phyloP scores from a whole-genome alignment of 2,113 vertebrate genomes.

The Saimiri boliviensis region DNA sequence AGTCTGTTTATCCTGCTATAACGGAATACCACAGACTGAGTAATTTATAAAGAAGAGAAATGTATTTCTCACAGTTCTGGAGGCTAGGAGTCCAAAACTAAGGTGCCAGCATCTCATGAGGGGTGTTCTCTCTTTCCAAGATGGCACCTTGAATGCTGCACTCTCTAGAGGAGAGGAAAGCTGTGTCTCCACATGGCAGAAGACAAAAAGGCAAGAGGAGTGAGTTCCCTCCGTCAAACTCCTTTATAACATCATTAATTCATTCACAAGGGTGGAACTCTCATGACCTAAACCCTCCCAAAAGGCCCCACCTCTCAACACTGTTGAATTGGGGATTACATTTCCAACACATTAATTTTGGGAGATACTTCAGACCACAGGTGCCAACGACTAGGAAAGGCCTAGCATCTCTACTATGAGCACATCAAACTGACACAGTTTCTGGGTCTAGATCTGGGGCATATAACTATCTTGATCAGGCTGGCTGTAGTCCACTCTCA shows the following conservation, averaged over 20 bases:
- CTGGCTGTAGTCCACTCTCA: background rate
- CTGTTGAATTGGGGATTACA: background rate
- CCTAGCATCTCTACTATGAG: background rate
- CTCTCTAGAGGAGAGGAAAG: background rate
- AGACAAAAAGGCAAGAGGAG: background rate
- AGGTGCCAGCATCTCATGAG: background rate
- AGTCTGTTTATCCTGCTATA: background rate
- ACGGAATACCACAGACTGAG: background rate
- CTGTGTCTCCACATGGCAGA: background rate
- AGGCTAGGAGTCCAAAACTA: background rate
- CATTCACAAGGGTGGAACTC: background rate
- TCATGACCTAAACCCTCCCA: background rate
- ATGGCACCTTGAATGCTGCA: background rate
- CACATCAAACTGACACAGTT: background rate
- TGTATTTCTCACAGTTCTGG: background rate
- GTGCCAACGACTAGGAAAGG: background rate
- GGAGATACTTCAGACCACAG: background rate
- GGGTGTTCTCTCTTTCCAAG: background rate
- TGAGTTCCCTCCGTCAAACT: background rate
- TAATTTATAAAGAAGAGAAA: background rate
- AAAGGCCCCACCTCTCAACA: background rate
- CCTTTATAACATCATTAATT: background rate
- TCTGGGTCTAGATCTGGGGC: background rate
- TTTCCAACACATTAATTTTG: background rate
- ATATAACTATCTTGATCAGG: background rate